Conservation (phyloP, 2,113 vertebrate genomes). For the Caloenas nicobarica region DNA sequence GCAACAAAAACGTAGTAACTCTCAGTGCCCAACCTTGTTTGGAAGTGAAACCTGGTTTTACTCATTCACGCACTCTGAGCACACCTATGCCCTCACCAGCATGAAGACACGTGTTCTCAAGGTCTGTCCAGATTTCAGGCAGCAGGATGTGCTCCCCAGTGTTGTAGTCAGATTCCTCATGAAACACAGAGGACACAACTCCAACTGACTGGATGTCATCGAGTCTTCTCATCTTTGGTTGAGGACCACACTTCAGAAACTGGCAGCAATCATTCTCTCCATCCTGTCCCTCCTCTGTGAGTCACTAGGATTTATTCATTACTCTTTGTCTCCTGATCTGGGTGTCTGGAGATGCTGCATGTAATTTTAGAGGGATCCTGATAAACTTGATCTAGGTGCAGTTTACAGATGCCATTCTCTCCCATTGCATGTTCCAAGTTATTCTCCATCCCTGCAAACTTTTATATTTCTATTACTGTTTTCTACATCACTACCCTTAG, state of each 20-base stretch:
- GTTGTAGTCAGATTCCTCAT: neutral
- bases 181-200: neutral
- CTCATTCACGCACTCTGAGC: neutral
- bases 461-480: neutral
- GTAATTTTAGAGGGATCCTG: neutral
- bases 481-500: neutral
- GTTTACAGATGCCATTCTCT: neutral
- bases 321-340: neutral
- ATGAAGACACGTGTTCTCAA: neutral
- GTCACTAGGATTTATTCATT: neutral
- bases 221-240: neutral
- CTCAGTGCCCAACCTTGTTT: neutral
- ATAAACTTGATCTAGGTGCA: neutral
- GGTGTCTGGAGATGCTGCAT: neutral
- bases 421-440: neutral
- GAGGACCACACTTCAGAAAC: neutral
- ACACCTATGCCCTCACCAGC: neutral
- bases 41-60: neutral
- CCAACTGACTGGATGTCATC: neutral
- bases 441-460: neutral
- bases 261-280: neutral
- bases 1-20: neutral
- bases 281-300: neutral
- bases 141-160: rapidly evolving
- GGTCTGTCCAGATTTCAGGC: neutral